Evolutionary conservation across 2,888 invertebrate genomes (phyloP).

Genomic region (Oxytorus armatus): DNA sequence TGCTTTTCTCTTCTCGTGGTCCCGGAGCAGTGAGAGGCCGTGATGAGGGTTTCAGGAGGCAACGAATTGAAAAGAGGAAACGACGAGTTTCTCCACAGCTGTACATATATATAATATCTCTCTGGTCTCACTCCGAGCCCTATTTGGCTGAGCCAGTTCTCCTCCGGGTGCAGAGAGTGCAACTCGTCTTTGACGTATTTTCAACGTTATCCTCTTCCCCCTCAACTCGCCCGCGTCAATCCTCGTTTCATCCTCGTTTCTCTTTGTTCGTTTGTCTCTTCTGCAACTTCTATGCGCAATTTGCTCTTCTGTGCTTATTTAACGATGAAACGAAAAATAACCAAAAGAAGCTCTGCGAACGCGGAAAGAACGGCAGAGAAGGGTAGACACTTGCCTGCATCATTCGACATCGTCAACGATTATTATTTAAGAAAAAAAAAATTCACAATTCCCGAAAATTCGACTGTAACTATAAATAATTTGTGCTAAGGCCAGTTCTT

Average conservation of each 20-base stretch:
- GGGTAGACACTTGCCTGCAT: background rate
- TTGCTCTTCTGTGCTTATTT: slow-evolving; percentile 14
- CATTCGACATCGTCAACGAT: slow-evolving; percentile 10
- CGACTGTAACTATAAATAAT: background rate
- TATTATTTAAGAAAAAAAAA: background rate
- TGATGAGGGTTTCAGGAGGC: slow-evolving; percentile 62
- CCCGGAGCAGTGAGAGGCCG: slow-evolving; percentile 3
- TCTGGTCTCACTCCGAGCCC: background rate
- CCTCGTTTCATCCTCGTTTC: slow-evolving; percentile 28
- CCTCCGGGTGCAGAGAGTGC: slow-evolving; percentile 27
- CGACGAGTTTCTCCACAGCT: slow-evolving; percentile 44
- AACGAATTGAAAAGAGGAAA: slow-evolving; percentile 63
- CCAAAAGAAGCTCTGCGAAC: slow-evolving; percentile 13
- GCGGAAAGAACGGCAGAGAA: background rate
- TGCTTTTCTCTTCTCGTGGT: slow-evolving; percentile 42
- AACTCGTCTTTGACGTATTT: slow-evolving; percentile 56
- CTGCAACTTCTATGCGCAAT: slow-evolving; percentile 24
- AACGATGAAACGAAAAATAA: slow-evolving; percentile 26
- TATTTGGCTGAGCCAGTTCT: slow-evolving; percentile 27
- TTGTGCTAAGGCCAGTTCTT: background rate
- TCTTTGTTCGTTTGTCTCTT: slow-evolving; percentile 33
- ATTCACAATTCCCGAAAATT: background rate
- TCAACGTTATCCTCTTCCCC: slow-evolving; percentile 28
- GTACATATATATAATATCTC: background rate
- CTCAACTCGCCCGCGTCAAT: slow-evolving; percentile 41